A percentile compares a stretch with the other conserved stretches of the same genome.
Evolutionary conservation across 2,888 invertebrate genomes (phyloP).

Genomic region (Arrhopalites spinosus): DNA sequence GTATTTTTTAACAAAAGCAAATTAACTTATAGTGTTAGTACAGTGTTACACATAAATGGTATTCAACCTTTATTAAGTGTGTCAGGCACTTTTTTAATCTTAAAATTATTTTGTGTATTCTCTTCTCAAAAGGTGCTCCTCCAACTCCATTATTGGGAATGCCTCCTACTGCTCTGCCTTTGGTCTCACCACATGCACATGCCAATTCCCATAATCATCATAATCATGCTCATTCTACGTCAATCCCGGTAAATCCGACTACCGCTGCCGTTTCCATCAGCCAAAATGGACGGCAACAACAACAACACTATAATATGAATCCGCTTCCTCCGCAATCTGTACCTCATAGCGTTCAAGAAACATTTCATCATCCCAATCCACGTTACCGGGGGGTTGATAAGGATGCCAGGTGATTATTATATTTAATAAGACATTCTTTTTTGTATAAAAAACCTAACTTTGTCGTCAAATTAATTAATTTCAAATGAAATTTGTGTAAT

Average conservation of each 20-base stretch:
- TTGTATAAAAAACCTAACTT: no score
- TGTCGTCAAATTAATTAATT: no score
- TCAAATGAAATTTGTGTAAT: no score
- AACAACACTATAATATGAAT: no score
- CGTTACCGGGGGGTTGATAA: slow-evolving; percentile 19
- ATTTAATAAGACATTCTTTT: slow-evolving; percentile 14
- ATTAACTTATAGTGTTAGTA: no score
- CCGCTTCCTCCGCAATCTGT: slow-evolving; percentile 45
- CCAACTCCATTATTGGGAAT: slow-evolving; percentile 48
- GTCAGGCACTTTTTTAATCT: no score
- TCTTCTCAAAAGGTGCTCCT: no score
- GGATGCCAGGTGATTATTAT: slow-evolving; percentile 3
- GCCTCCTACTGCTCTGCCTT: slow-evolving; percentile 46
- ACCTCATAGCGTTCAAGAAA: slow-evolving; percentile 43
- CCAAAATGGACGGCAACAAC: slow-evolving; percentile 49
- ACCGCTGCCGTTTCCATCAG: slow-evolving; percentile 34
- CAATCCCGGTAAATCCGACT: slow-evolving; percentile 43
- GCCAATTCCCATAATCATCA: slow-evolving; percentile 45
- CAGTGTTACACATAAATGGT: no score
- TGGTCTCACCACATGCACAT: slow-evolving; percentile 46
- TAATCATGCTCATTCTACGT: slow-evolving; percentile 38
- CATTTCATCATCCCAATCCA: slow-evolving; percentile 30
- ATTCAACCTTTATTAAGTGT: no score
- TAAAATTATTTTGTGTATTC: no score
- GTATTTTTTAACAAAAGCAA: no score